These are phyloP conservation scores for Orthonyx spaldingii DNA, from an alignment of 2,113 vertebrate species.

Conservation along the genomic window DNA sequence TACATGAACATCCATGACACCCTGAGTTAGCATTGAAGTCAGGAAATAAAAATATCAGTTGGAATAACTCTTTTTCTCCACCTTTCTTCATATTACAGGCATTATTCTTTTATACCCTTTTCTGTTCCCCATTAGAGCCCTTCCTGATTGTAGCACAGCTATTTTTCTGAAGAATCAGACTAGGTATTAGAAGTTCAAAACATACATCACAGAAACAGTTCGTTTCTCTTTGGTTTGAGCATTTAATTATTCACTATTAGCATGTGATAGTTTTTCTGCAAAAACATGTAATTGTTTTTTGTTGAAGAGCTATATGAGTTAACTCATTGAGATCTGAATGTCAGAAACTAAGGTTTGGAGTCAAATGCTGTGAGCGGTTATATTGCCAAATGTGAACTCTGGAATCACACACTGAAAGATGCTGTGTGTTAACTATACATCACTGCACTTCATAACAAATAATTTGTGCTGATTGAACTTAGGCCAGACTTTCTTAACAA, in stretches of 20 bases:
- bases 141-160: background rate
- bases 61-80: background rate
- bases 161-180: constrained; percentile 6
- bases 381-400: background rate
- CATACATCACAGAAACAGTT: constrained; percentile 11
- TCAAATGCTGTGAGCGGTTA: background rate
- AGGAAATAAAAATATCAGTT: background rate
- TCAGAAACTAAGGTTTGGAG: background rate
- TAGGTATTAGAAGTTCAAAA: constrained; percentile 40
- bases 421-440: background rate
- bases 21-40: background rate
- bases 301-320: background rate
- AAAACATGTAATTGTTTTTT: background rate
- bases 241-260: constrained; percentile 30
- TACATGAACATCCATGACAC: background rate
- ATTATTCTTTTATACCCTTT: background rate
- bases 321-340: background rate
- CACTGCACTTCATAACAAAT: background rate
- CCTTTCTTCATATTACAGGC: background rate
- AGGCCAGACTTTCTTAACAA: background rate
- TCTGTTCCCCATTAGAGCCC: background rate
- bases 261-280: background rate
- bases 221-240: constrained; percentile 15
- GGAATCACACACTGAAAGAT: background rate
- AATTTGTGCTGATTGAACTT: background rate